Conservation (phyloP, 1,140 invertebrate species). For the Melitaea cinxia region DNA sequence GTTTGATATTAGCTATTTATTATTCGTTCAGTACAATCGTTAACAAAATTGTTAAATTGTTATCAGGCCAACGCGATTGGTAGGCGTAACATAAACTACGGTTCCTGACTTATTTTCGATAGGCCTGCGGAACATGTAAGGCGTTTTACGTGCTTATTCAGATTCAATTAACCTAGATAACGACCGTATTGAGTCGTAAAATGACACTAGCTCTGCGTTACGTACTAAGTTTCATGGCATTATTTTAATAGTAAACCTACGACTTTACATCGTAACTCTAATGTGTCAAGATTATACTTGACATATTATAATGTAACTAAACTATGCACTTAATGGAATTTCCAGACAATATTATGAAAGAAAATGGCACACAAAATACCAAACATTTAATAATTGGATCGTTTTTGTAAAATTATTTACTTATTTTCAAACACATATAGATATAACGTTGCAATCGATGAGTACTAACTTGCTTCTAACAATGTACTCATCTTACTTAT, state of each 20-base stretch:
- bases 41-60: conserved; percentile 51
- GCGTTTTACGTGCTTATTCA: conserved; percentile 49
- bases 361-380: too few relatives aligned
- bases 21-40: conserved; percentile 62
- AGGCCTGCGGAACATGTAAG: conserved; percentile 42
- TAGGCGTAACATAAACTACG: conserved; percentile 41
- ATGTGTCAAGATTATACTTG: conserved; percentile 16
- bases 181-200: conserved; percentile 47
- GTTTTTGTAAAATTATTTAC: too few relatives aligned
- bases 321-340: too few relatives aligned
- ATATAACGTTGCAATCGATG: too few relatives aligned
- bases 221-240: conserved; percentile 41
- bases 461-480: too few relatives aligned
- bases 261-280: conserved; percentile 25
- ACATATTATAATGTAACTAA: too few relatives aligned
- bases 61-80: conserved; percentile 37
- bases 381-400: too few relatives aligned
- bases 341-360: too few relatives aligned
- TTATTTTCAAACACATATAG: too few relatives aligned
- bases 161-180: conserved; percentile 56
- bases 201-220: conserved; percentile 41
- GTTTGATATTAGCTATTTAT: conserved; percentile 73
- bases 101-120: conserved; percentile 46
- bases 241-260: conserved; percentile 35
- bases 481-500: too few relatives aligned